phyloP scores from a whole-genome alignment of 1,140 invertebrate species.

The Lordiphosa collinella region DNA sequence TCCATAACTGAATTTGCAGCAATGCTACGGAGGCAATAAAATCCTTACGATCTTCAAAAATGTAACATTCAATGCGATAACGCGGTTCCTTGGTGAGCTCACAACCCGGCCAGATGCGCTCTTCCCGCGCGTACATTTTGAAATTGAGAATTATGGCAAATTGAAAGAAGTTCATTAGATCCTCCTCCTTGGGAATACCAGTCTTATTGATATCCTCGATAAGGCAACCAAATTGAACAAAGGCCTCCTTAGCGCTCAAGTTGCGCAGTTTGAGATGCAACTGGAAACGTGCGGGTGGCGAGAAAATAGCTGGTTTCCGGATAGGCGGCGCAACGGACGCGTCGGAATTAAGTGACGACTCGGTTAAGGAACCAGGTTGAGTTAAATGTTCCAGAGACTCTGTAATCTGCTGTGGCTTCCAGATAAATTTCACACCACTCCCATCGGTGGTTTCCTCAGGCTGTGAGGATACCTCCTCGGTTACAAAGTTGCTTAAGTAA shows the following conservation, averaged over 20 bases:
- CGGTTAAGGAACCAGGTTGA: too few species aligned
- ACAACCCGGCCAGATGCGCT: not conserved
- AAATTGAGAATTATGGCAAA: constrained; percentile 10
- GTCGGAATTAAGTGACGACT: too few species aligned
- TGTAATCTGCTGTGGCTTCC: too few species aligned
- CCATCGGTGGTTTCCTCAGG: too few species aligned
- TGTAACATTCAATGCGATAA: constrained; percentile 19
- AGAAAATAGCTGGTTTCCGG: too few species aligned
- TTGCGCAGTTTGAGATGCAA: too few species aligned
- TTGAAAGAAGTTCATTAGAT: constrained; percentile 17
- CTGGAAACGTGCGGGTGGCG: too few species aligned
- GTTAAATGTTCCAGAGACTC: too few species aligned
- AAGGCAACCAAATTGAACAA: not conserved
- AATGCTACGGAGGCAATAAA: constrained; percentile 11
- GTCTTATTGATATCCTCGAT: constrained; percentile 4
- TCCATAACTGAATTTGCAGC: not conserved
- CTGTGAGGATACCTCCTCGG: too few species aligned
- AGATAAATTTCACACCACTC: too few species aligned
- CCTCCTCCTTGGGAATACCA: not conserved
- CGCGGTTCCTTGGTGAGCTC: not conserved
- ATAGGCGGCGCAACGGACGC: too few species aligned
- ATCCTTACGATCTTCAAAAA: constrained; percentile 19
- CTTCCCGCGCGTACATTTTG: constrained; percentile 2
- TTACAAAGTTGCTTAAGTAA: too few species aligned
- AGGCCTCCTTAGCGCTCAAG: not conserved